A percentile compares a stretch with the other conserved stretches of the same genome.
phyloP scores from a whole-genome alignment of 2,888 invertebrate genomes.

The Caenorhabditis macrosperma region DNA sequence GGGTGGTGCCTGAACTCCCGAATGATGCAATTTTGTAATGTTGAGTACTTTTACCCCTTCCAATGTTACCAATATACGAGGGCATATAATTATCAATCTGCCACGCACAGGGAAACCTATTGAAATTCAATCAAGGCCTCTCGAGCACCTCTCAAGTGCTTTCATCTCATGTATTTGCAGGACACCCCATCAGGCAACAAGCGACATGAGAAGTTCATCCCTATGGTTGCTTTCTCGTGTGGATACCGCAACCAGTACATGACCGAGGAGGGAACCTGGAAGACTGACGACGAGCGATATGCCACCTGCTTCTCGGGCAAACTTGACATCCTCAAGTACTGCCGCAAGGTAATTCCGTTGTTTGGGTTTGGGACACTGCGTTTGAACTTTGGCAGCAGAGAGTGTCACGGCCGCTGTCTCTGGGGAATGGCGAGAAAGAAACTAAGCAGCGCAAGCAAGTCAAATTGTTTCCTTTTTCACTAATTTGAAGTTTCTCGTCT shows the following conservation, averaged over 20 bases:
- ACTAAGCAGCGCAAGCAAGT: neutral
- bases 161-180: slow-evolving; percentile 47
- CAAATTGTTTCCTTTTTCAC: slow-evolving; percentile 6
- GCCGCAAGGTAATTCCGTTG: slow-evolving; percentile 78
- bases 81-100: slow-evolving; percentile 22
- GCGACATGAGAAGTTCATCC: slow-evolving; percentile 77
- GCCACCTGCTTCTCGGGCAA: slow-evolving; percentile 79
- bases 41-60: neutral
- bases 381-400: slow-evolving; percentile 1
- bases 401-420: neutral
- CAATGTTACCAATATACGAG: neutral
- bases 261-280: slow-evolving; percentile 77
- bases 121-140: slow-evolving; percentile 43
- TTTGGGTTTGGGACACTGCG: neutral
- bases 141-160: slow-evolving; percentile 46
- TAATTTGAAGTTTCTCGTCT: slow-evolving; percentile 27
- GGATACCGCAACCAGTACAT: slow-evolving; percentile 79
- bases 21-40: neutral
- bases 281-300: slow-evolving; percentile 73
- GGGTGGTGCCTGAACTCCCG: neutral
- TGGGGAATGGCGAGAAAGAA: neutral
- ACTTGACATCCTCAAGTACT: slow-evolving; percentile 80
- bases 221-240: slow-evolving; percentile 80
- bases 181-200: slow-evolving; percentile 40
- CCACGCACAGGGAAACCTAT: slow-evolving; percentile 22